Evolutionary conservation across 2,113 vertebrate species (phyloP).

Genomic region (Trochalopteron elliotii): DNA sequence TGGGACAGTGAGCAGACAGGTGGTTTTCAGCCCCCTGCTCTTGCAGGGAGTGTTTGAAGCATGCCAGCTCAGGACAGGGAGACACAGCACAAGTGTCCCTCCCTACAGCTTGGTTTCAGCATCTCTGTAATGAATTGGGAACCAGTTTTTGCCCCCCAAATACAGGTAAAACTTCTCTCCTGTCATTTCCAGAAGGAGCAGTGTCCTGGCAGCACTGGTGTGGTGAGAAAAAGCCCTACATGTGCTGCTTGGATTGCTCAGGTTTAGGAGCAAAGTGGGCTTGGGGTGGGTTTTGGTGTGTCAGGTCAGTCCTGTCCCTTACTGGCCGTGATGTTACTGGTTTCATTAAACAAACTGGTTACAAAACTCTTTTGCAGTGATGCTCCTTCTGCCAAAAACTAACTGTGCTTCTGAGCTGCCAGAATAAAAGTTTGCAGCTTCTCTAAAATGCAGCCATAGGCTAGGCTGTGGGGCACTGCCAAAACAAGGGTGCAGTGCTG

Average conservation of each 20-base stretch:
- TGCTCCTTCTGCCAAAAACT: accelerated
- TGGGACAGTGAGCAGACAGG: accelerated
- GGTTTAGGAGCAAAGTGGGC: not conserved
- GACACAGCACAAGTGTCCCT: accelerated
- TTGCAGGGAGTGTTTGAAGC: not conserved
- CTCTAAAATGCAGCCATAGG: accelerated
- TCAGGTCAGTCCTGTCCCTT: not conserved
- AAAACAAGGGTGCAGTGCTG: not conserved
- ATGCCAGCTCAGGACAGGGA: not conserved
- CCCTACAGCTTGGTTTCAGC: not conserved
- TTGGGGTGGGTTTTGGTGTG: not conserved
- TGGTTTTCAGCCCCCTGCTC: not conserved
- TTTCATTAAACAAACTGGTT: not conserved
- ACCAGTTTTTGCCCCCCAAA: not conserved
- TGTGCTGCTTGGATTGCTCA: not conserved
- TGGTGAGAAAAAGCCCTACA: not conserved
- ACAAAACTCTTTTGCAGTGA: not conserved
- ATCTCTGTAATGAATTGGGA: not conserved
- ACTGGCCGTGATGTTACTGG: accelerated
- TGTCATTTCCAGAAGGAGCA: not conserved
- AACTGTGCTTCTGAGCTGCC: not conserved
- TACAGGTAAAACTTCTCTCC: not conserved
- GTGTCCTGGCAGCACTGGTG: not conserved
- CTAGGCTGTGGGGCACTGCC: not conserved
- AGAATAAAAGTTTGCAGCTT: not conserved